phyloP scores from a whole-genome alignment of 2,113 vertebrate species.

The Nasalis larvatus region DNA sequence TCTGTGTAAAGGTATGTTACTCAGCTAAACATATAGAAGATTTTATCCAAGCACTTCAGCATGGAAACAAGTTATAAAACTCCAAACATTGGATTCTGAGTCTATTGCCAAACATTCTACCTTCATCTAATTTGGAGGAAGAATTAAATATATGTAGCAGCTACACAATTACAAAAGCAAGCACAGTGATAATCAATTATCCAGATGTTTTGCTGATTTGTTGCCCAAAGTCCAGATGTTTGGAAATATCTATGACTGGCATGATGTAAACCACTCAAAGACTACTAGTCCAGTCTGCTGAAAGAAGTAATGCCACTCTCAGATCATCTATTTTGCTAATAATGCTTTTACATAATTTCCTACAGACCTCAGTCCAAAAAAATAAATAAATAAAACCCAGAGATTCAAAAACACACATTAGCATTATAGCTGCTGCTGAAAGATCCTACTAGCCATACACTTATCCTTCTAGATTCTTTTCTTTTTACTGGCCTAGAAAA shows the following conservation, averaged over 20 bases:
- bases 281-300: neutral
- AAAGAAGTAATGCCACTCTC: neutral
- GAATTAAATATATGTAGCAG: neutral
- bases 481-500: neutral
- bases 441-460: neutral
- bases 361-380: neutral
- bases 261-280: neutral
- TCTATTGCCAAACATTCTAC: neutral
- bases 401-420: neutral
- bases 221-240: constrained; percentile 36
- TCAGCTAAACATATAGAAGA: neutral
- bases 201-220: constrained; percentile 47
- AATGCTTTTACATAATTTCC: neutral
- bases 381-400: neutral
- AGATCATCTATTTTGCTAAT: constrained; percentile 1
- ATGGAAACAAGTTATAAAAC: neutral
- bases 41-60: neutral
- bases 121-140: neutral
- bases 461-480: neutral
- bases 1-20: neutral
- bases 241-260: constrained; percentile 18
- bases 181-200: constrained; percentile 8
- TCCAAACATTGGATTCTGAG: neutral
- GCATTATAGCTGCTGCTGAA: neutral
- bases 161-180: neutral